phyloP scores from a whole-genome alignment of 1,140 invertebrate genomes.

The Lordiphosa collinella region DNA sequence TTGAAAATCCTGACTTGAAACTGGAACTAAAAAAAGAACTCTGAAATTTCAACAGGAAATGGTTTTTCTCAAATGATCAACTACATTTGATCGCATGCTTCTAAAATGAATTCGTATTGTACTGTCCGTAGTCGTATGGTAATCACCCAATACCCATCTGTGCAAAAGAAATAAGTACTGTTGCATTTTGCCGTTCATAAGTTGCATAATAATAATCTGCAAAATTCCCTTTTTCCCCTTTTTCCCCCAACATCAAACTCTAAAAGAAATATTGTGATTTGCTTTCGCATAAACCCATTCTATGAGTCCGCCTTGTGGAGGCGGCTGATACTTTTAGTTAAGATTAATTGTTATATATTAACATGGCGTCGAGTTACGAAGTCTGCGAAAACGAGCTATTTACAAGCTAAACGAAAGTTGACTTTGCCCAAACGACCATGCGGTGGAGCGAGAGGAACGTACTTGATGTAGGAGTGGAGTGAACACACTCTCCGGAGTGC shows the following conservation, averaged over 20 bases:
- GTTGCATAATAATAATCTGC: too few species aligned
- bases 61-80: too few species aligned
- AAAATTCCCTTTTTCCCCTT: too few species aligned
- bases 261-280: background rate
- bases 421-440: constrained; percentile 62
- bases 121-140: too few species aligned
- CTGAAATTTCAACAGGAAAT: too few species aligned
- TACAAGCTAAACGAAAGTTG: constrained; percentile 79
- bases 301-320: constrained; percentile 15
- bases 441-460: constrained; percentile 20
- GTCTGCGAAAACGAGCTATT: constrained; percentile 79
- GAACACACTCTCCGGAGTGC: background rate
- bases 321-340: constrained; percentile 71
- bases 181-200: too few species aligned
- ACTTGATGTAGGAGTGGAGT: constrained; percentile 16
- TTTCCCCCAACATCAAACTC: background rate
- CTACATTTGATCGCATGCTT: too few species aligned
- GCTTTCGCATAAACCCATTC: constrained; percentile 15
- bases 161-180: too few species aligned
- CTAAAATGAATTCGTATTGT: too few species aligned
- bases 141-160: too few species aligned
- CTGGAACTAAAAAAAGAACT: too few species aligned
- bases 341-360: constrained; percentile 78
- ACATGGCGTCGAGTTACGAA: constrained; percentile 77
- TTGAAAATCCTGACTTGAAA: too few species aligned